These are phyloP conservation scores for Cromileptes altivelis DNA, from an alignment of 2,113 vertebrate genomes.

Conservation along the genomic window DNA sequence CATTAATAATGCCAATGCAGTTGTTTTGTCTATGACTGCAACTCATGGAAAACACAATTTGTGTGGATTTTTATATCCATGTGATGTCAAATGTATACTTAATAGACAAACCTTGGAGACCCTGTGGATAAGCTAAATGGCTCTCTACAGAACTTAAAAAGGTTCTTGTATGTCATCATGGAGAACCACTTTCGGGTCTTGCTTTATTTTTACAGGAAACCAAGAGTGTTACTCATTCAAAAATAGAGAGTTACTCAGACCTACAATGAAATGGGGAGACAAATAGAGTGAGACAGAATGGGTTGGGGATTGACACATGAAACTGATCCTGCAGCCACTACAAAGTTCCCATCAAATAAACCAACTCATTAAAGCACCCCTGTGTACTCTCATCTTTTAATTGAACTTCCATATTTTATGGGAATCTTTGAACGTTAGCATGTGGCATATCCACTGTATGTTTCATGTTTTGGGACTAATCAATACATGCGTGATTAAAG, in stretches of 20 bases:
- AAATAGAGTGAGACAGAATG: background rate
- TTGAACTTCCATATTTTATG: slow-evolving; percentile 47
- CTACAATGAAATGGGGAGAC: background rate
- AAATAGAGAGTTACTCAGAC: too few species aligned
- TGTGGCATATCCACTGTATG: slow-evolving; percentile 40
- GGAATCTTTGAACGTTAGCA: slow-evolving; percentile 44
- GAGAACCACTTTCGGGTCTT: background rate
- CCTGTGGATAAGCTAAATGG: background rate
- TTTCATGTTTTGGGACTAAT: slow-evolving; percentile 71
- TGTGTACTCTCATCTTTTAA: slow-evolving; percentile 53
- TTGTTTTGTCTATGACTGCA: too few species aligned
- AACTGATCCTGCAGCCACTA: slow-evolving; percentile 20
- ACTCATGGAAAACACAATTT: too few species aligned
- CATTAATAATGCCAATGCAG: too few species aligned
- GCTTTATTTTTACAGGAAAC: background rate
- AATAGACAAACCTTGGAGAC: background rate
- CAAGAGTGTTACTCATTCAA: background rate
- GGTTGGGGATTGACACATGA: slow-evolving; percentile 12
- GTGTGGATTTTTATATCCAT: background rate
- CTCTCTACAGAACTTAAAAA: background rate
- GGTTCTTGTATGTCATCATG: background rate
- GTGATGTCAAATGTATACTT: background rate
- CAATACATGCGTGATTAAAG: slow-evolving; percentile 62
- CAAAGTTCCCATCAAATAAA: slow-evolving; percentile 39
- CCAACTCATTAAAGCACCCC: slow-evolving; percentile 43